A percentile compares a stretch with the other conserved stretches of the same genome.
phyloP scores from a whole-genome alignment of 2,113 vertebrate species.

The Agelaius phoeniceus region DNA sequence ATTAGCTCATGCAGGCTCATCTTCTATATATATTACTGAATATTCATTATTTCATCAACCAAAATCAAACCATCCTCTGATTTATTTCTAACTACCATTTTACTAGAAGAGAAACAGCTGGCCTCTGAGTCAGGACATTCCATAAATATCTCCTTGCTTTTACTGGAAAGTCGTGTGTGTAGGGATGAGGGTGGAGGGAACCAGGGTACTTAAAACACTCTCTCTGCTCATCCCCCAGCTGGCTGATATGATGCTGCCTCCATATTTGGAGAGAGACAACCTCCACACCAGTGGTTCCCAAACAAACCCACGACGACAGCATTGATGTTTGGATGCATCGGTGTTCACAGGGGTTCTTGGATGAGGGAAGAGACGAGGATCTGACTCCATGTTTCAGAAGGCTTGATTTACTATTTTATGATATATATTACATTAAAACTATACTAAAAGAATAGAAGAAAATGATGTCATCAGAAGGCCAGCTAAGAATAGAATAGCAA shows the following conservation, averaged over 20 bases:
- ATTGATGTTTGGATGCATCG: too few species aligned
- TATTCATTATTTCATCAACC: conserved; percentile 68
- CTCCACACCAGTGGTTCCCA: background rate
- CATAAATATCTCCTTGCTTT: conserved; percentile 68
- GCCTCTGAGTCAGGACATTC: conserved; percentile 69
- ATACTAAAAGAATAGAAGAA: too few species aligned
- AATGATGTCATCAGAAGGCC: too few species aligned
- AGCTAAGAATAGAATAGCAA: too few species aligned
- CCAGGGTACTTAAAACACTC: background rate
- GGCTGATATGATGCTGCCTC: conserved; percentile 38
- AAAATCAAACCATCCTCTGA: conserved; percentile 69
- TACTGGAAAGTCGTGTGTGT: conserved; percentile 47
- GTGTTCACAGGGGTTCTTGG: too few species aligned
- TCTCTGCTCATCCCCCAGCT: conserved; percentile 44
- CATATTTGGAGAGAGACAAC: background rate
- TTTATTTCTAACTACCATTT: conserved; percentile 72
- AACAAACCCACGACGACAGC: background rate
- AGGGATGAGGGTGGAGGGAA: conserved; percentile 41
- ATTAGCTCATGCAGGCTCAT: conserved; percentile 61
- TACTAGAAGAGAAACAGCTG: conserved; percentile 72
- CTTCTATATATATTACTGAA: conserved; percentile 64
- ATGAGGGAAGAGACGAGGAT: too few species aligned
- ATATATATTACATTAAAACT: too few species aligned
- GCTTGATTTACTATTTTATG: too few species aligned
- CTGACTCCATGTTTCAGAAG: too few species aligned